Conservation (phyloP, 2,113 vertebrate genomes). For the Phoenicopterus ruber region DNA sequence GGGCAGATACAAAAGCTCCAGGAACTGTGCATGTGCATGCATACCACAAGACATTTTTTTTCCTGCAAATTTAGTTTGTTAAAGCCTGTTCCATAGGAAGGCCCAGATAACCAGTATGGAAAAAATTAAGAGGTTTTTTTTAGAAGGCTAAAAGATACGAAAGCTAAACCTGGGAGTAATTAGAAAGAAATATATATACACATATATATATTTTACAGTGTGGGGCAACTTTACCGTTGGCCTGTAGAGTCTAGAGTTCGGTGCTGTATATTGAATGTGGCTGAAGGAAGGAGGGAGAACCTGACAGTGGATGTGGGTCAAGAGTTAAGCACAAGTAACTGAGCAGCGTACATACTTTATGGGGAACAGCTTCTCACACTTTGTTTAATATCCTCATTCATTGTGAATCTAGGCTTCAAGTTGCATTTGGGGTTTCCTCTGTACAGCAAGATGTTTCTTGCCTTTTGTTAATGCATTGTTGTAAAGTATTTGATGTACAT, state of each 20-base stretch:
- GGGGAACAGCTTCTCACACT: conserved; percentile 88
- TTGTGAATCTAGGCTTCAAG: conserved; percentile 86
- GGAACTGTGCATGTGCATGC: conserved; percentile 99
- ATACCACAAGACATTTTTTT: conserved; percentile 84
- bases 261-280: conserved; percentile 67
- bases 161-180: conserved; percentile 63
- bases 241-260: conserved; percentile 58
- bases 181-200: conserved; percentile 71
- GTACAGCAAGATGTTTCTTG: conserved; percentile 85
- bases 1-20: conserved; percentile 62
- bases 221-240: conserved; percentile 54
- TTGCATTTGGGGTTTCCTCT: conserved; percentile 86
- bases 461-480: conserved; percentile 97
- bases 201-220: conserved; percentile 53
- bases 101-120: conserved; percentile 74
- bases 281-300: conserved; percentile 59
- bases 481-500: conserved; percentile 99
- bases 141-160: conserved; percentile 65
- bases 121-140: conserved; percentile 62
- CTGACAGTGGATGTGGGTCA: conserved; percentile 50
- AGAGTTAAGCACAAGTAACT: conserved; percentile 82
- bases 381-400: conserved; percentile 81
- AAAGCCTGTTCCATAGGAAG: conserved; percentile 84
- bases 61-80: conserved; percentile 85
- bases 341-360: conserved; percentile 76